Evolutionary conservation across 2,797 vertebrate species (phyloP), one percentile per base, ranked within the genome.

Genomic region (Notolabrus celidotus): DNA sequence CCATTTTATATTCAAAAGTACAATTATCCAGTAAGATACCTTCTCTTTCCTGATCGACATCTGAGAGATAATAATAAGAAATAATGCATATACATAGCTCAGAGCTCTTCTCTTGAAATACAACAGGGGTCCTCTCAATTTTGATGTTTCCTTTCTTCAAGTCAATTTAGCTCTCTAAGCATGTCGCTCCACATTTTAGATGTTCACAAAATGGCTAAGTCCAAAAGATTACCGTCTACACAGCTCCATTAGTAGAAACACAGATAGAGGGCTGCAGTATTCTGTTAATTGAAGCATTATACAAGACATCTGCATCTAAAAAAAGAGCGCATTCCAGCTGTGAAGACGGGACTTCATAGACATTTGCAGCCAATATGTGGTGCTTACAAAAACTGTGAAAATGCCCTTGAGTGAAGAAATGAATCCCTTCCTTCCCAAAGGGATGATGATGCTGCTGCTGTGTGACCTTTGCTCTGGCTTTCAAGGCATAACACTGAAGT

Each of bases 221-320:
- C 43, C 46, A 61, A 43, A 45, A 65, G 59, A 82, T 78, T 72
- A 68, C 66, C 1, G 49, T 62, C 42, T 25, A 42, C 61, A 69
- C 38, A 56, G 53, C 45, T 56, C 55, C 53, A 69, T 82, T 67
- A 64, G 43, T 34, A 60, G 70, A 80, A 58, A 76, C 63, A 55
- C 27, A 70, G 51, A 77, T 55, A 74, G 69, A 33, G 57, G 58
- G 22, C 42, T 72, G 67, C 43, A 73, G 36, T 39, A 36, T 36
- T 59, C 45, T 68, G 75, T 60, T 87, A 81, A 86, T 72, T 81
- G 51, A 67, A 67, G 71, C 72, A 85, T 85, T 67, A 76, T 41
- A 74, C 33, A 56, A 77, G 75, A 78, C 56, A 87, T 79, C 73
- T 82, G 78, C 71, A 86, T 85, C 63, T 70, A 46, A 71, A 80